phyloP scores from a whole-genome alignment of 2,113 vertebrate genomes.

The Clupea harengus region DNA sequence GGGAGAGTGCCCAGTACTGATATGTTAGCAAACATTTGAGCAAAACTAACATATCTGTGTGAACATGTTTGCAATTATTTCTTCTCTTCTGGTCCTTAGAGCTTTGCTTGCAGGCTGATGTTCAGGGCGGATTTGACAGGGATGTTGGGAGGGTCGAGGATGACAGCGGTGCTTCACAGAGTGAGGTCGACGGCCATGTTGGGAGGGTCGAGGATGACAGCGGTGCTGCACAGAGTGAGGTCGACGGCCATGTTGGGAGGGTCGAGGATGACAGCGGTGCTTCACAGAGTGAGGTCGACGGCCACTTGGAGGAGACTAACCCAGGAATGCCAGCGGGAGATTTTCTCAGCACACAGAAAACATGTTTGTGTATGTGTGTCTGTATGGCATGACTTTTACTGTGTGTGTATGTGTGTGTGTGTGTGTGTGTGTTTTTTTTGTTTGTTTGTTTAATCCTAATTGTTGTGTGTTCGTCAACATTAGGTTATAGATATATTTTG shows the following conservation, averaged over 20 bases:
- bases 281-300: not conserved
- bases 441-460: not conserved
- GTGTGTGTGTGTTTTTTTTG: not conserved
- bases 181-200: too few relatives aligned
- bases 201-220: too few relatives aligned
- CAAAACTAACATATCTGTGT: not conserved
- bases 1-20: not conserved
- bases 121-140: not conserved
- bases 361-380: not conserved
- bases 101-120: not conserved
- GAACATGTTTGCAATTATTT: not conserved
- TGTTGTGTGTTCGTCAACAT: not conserved
- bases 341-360: not conserved
- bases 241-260: too few relatives aligned
- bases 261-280: too few relatives aligned
- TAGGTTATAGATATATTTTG: not conserved
- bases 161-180: not conserved
- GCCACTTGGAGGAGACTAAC: not conserved
- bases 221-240: too few relatives aligned
- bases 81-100: not conserved
- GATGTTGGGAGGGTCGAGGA: not conserved
- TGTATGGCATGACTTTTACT: not conserved
- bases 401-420: not conserved
- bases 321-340: not conserved
- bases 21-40: not conserved